phyloP scores from a whole-genome alignment of 2,113 vertebrate species.

The Sturnus vulgaris region DNA sequence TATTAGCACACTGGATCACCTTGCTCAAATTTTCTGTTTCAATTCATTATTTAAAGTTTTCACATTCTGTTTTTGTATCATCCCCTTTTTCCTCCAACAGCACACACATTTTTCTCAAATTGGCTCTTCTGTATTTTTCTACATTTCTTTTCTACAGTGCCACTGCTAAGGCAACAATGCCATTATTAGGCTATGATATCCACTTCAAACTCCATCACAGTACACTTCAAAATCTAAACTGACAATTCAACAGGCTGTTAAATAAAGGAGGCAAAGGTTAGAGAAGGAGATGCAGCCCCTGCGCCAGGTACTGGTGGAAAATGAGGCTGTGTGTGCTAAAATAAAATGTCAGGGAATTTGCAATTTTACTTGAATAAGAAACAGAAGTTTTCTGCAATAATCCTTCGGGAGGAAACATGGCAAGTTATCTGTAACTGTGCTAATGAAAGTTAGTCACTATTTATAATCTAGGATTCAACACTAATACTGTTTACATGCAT shows the following conservation, averaged over 20 bases:
- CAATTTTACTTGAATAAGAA: neutral
- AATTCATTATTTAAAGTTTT: neutral
- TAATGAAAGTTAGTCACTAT: neutral
- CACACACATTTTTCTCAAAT: neutral
- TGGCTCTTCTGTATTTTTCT: neutral
- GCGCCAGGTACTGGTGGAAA: neutral
- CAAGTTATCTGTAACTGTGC: neutral
- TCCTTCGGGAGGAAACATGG: neutral
- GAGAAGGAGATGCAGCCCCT: neutral
- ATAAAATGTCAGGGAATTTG: neutral
- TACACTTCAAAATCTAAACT: neutral
- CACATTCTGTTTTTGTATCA: neutral
- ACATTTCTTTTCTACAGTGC: neutral
- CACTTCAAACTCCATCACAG: neutral
- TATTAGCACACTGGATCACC: neutral
- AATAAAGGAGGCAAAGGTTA: neutral
- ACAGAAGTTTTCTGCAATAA: neutral
- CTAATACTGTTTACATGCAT: neutral
- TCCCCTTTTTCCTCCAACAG: neutral
- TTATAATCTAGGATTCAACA: neutral
- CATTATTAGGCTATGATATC: neutral
- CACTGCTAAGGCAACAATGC: neutral
- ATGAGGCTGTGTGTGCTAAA: neutral
- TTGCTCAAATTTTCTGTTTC: neutral
- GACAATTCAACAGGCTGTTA: neutral